Conservation (phyloP, 2,797 vertebrate species). For the Moxostoma hubbsi region DNA sequence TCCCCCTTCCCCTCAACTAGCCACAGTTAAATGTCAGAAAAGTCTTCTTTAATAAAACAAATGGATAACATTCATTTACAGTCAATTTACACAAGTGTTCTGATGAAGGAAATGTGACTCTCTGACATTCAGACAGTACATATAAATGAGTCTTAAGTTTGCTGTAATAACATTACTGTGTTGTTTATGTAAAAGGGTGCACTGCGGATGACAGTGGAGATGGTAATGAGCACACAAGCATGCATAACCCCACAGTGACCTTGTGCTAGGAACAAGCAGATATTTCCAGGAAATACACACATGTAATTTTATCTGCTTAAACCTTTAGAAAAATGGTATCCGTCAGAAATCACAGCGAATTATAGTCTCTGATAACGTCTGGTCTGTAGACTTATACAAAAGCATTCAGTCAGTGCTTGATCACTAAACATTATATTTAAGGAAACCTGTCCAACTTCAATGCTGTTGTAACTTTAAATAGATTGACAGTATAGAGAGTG, state of each 20-base stretch:
- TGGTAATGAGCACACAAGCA: conserved; percentile 31
- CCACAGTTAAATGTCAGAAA: too few species aligned
- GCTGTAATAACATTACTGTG: neutral
- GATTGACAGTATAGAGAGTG: neutral
- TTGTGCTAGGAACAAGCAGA: conserved; percentile 17
- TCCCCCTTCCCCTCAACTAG: too few species aligned
- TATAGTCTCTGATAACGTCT: conserved; percentile 28
- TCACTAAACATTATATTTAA: conserved; percentile 39
- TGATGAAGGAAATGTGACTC: conserved; percentile 14
- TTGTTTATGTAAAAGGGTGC: conserved; percentile 40
- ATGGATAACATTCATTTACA: too few species aligned
- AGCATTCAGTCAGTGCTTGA: conserved; percentile 37
- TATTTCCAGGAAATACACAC: conserved; percentile 53
- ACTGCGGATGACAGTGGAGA: conserved; percentile 13
- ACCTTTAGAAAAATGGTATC: conserved; percentile 29
- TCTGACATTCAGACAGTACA: neutral
- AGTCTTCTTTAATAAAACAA: too few species aligned
- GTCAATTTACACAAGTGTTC: neutral
- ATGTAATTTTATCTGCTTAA: conserved; percentile 41
- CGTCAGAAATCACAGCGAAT: conserved; percentile 46
- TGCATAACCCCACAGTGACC: conserved; percentile 55
- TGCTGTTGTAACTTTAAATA: conserved; percentile 32
- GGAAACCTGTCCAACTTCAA: conserved; percentile 33
- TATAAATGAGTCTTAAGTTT: neutral
- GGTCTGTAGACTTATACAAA: conserved; percentile 32